A percentile compares a stretch with the other conserved stretches of the same genome.
Conservation (phyloP, 2,113 vertebrate genomes). For the Eurypyga helias region DNA sequence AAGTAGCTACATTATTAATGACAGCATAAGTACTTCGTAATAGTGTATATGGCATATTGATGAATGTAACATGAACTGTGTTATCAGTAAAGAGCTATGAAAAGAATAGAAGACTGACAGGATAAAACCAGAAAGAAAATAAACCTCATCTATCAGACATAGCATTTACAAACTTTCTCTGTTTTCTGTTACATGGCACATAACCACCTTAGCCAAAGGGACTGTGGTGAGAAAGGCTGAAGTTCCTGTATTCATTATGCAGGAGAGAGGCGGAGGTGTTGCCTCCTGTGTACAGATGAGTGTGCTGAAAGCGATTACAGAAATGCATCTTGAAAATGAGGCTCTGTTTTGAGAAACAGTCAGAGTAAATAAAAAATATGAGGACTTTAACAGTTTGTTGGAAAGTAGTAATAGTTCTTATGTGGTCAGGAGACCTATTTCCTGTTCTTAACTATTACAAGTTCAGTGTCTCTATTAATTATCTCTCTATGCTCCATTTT, state of each 20-base stretch:
- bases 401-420: neutral
- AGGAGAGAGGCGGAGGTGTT: neutral
- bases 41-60: neutral
- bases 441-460: neutral
- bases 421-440: neutral
- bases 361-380: neutral
- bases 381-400: neutral
- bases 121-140: neutral
- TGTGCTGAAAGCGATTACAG: neutral
- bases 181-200: neutral
- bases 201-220: neutral
- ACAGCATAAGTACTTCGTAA: neutral
- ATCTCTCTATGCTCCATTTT: neutral
- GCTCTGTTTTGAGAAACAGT: neutral
- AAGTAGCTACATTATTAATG: slow-evolving; percentile 15
- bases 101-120: neutral
- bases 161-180: neutral
- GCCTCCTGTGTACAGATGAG: neutral
- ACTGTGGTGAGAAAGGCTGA: neutral
- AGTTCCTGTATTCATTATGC: neutral
- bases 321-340: neutral
- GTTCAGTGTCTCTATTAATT: neutral
- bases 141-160: neutral
- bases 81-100: neutral
- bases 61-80: neutral